Evolutionary conservation across 2,797 vertebrate species (phyloP).

Genomic region (Notolabrus celidotus): DNA sequence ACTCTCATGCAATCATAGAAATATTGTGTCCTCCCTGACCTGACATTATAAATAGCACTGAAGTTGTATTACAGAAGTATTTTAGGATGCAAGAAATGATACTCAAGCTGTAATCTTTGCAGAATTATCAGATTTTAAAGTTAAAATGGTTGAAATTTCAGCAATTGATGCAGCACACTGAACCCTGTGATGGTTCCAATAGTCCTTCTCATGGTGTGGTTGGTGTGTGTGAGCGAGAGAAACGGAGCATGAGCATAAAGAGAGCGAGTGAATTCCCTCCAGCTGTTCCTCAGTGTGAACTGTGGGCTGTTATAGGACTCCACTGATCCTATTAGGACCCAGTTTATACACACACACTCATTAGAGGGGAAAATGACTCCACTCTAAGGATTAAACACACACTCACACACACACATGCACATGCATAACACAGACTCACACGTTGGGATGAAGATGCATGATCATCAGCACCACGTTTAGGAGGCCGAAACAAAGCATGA

Average conservation of each 20-base stretch:
- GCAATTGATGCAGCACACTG: too few relatives aligned
- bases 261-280: conserved; percentile 9
- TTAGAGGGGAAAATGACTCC: conserved; percentile 47
- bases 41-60: too few relatives aligned
- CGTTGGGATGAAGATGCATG: neutral
- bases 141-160: too few relatives aligned
- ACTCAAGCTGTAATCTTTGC: too few relatives aligned
- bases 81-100: too few relatives aligned
- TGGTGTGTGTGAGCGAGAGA: conserved; percentile 15
- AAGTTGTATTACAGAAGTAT: too few relatives aligned
- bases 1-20: too few relatives aligned
- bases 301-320: conserved; percentile 32
- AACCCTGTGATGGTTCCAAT: too few relatives aligned
- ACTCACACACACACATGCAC: conserved; percentile 22
- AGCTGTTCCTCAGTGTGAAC: conserved; percentile 30
- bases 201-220: neutral
- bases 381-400: conserved; percentile 6
- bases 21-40: too few relatives aligned
- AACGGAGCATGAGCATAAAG: too few relatives aligned
- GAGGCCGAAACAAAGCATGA: too few relatives aligned
- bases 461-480: neutral
- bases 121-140: too few relatives aligned
- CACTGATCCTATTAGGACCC: conserved; percentile 47
- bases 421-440: conserved; percentile 9
- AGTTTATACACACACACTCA: conserved; percentile 25